Evolutionary conservation across 2,113 vertebrate genomes (phyloP).

Genomic region (Tachysurus vachellii): DNA sequence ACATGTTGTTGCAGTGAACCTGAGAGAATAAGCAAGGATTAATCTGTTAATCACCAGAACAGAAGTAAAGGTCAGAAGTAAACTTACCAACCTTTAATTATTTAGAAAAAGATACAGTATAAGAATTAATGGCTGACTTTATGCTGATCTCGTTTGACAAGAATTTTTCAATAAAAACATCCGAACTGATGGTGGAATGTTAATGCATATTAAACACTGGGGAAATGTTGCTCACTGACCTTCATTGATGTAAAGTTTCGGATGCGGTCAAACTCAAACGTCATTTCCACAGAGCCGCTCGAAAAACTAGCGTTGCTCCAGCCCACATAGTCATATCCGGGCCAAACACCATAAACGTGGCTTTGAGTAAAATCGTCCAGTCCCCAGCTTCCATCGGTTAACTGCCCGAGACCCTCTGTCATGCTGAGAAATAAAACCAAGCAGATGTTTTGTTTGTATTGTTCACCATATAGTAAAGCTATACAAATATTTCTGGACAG

Average conservation of each 20-base stretch:
- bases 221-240: slow-evolving; percentile 66
- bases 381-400: slow-evolving; percentile 91
- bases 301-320: slow-evolving; percentile 88
- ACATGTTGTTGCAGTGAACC: slow-evolving; percentile 99
- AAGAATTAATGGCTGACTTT: background rate
- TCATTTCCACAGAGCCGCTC: slow-evolving; percentile 86
- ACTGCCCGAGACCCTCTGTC: slow-evolving; percentile 89
- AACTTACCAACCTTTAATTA: background rate
- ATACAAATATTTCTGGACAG: background rate
- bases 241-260: slow-evolving; percentile 97
- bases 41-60: background rate
- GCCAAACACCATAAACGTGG: slow-evolving; percentile 87
- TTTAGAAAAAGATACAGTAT: background rate
- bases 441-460: background rate
- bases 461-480: background rate
- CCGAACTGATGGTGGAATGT: background rate
- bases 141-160: background rate
- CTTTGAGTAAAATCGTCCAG: slow-evolving; percentile 92
- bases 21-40: slow-evolving; percentile 57
- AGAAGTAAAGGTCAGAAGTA: background rate
- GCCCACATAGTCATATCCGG: slow-evolving; percentile 94
- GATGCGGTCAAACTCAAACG: slow-evolving; percentile 91
- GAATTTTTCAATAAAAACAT: background rate
- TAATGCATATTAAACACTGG: background rate
- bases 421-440: slow-evolving; percentile 68